Conservation (phyloP, 2,113 vertebrate genomes). For the Pterocles gutturalis region DNA sequence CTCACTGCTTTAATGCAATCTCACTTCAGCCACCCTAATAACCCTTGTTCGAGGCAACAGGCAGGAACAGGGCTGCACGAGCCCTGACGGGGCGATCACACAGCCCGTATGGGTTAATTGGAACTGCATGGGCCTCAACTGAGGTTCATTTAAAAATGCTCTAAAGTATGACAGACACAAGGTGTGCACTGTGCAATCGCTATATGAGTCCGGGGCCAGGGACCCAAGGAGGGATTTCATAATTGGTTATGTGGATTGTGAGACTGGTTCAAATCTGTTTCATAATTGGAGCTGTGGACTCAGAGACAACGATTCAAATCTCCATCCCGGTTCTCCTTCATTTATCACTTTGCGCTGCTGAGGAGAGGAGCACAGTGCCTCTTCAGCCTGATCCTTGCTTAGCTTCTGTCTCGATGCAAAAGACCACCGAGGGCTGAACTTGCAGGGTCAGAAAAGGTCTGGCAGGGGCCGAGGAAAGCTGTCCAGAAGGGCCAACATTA, state of each 20-base stretch:
- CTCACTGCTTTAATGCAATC: neutral
- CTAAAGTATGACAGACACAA: neutral
- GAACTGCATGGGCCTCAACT: neutral
- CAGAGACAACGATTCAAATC: neutral
- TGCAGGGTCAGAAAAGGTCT: neutral
- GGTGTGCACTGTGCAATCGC: neutral
- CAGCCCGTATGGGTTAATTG: neutral
- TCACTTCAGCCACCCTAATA: neutral
- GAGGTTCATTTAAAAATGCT: neutral
- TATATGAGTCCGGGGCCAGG: neutral
- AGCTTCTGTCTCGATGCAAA: rapidly evolving
- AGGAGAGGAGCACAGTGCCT: neutral
- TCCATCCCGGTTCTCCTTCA: neutral
- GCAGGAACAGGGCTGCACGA: neutral
- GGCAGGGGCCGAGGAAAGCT: neutral
- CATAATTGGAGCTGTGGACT: neutral
- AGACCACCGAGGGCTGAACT: neutral
- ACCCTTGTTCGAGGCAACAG: neutral
- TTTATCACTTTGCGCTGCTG: neutral
- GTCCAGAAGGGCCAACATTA: neutral
- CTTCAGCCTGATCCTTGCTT: neutral
- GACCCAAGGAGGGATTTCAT: neutral
- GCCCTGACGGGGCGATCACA: neutral
- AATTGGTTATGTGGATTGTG: neutral
- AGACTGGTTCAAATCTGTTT: neutral